Percentiles rank a stretch among this genome's conserved stretches.
Evolutionary conservation across 1,140 invertebrate genomes (phyloP).

Genomic region (Temnothorax curvispinosus): DNA sequence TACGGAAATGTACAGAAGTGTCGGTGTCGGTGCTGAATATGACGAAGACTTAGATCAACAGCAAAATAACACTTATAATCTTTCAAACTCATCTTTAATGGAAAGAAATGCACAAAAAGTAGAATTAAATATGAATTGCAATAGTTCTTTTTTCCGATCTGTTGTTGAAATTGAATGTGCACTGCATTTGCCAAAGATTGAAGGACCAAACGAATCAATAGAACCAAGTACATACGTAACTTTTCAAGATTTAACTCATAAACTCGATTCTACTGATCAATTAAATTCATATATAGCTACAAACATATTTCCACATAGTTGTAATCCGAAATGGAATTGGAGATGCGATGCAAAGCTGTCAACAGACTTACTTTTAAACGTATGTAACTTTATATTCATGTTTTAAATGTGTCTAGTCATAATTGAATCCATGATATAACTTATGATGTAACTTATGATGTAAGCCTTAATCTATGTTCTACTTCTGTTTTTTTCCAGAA

Average conservation of each 20-base stretch:
- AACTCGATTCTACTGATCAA: constrained; percentile 76
- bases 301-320: constrained; percentile 85
- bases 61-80: constrained; percentile 39
- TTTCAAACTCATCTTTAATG: background rate
- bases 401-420: background rate
- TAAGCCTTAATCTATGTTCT: constrained; percentile 16
- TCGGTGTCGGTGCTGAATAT: constrained; percentile 83
- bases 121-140: background rate
- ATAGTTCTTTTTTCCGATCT: constrained; percentile 80
- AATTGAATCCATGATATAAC: background rate
- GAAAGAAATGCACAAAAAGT: constrained; percentile 21
- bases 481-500: constrained; percentile 82
- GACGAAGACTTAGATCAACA: constrained; percentile 74
- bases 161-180: constrained; percentile 87
- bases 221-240: constrained; percentile 88
- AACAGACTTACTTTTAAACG: constrained; percentile 86
- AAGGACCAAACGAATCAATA: constrained; percentile 79
- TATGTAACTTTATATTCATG: constrained; percentile 70
- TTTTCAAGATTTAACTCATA: constrained; percentile 84
- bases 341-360: constrained; percentile 86
- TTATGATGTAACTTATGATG: background rate
- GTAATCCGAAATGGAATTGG: constrained; percentile 87
- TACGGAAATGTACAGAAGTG: constrained; percentile 81
- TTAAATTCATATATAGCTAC: constrained; percentile 84
- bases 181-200: constrained; percentile 86